Conservation (phyloP, 2,797 vertebrate species). For the Rhinichthys osculus region DNA sequence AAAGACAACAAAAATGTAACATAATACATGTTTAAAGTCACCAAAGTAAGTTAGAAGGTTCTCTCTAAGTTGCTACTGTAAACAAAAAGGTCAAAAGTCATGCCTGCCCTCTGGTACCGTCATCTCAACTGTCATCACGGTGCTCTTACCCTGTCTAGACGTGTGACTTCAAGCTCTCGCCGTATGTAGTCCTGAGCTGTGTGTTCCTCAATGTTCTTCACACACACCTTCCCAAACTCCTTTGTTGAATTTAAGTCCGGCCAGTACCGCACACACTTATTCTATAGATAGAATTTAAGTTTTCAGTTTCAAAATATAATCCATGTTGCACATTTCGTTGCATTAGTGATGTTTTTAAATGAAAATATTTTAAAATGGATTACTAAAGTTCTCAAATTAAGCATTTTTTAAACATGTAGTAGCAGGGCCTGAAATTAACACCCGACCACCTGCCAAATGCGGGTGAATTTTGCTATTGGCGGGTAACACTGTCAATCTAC, state of each 20-base stretch:
- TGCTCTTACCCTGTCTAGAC: constrained; percentile 78
- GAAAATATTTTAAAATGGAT: neutral
- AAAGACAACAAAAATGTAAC: neutral
- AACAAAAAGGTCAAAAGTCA: constrained; percentile 26
- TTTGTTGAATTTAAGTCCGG: constrained; percentile 78
- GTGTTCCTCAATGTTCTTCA: constrained; percentile 80
- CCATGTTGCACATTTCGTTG: neutral
- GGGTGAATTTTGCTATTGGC: no score
- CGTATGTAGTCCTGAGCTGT: constrained; percentile 85
- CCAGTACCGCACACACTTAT: constrained; percentile 90
- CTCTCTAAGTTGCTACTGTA: neutral
- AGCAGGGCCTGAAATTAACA: no score
- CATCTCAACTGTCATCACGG: constrained; percentile 3
- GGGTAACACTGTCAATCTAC: no score
- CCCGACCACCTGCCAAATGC: no score
- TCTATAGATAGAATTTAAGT: constrained; percentile 70
- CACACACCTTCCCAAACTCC: constrained; percentile 79
- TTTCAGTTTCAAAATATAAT: neutral
- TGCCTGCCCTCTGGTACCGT: no score
- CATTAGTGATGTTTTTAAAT: neutral
- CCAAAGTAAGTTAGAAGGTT: neutral
- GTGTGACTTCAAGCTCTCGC: constrained; percentile 83
- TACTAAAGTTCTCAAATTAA: neutral
- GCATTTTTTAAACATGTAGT: neutral
- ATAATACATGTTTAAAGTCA: neutral